These are phyloP conservation scores for Galbula dea DNA, from an alignment of 2,113 vertebrate genomes.

Conservation along the genomic window DNA sequence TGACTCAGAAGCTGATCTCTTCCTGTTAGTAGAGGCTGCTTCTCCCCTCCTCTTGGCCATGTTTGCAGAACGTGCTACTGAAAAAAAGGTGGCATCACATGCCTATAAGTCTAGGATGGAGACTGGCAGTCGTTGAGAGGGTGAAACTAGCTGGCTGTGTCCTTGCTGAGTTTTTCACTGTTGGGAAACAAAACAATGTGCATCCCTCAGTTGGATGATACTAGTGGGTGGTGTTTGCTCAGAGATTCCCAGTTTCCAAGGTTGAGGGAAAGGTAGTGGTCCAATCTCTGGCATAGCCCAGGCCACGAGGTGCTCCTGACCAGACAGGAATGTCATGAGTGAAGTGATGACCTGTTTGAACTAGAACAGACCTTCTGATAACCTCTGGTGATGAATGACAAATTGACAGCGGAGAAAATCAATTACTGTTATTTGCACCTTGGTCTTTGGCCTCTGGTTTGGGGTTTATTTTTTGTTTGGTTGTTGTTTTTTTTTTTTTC, in stretches of 20 bases:
- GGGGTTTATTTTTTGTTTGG: background rate
- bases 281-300: background rate
- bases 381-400: background rate
- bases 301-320: background rate
- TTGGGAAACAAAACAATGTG: background rate
- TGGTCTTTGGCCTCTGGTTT: background rate
- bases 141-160: background rate
- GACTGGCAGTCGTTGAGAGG: background rate
- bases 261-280: background rate
- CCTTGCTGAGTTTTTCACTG: background rate
- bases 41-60: slow-evolving; percentile 34
- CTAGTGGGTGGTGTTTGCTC: background rate
- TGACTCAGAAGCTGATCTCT: slow-evolving; percentile 54
- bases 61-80: background rate
- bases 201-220: background rate
- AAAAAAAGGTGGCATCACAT: slow-evolving; percentile 4
- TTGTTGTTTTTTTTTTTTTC: background rate
- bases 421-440: background rate
- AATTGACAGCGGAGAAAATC: background rate
- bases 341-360: background rate
- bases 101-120: slow-evolving; percentile 8
- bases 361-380: background rate
- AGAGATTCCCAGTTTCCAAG: background rate
- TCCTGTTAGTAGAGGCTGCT: background rate
- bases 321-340: background rate